Conservation (phyloP, 1,140 invertebrate genomes). For the Harlomillsia oculata region DNA sequence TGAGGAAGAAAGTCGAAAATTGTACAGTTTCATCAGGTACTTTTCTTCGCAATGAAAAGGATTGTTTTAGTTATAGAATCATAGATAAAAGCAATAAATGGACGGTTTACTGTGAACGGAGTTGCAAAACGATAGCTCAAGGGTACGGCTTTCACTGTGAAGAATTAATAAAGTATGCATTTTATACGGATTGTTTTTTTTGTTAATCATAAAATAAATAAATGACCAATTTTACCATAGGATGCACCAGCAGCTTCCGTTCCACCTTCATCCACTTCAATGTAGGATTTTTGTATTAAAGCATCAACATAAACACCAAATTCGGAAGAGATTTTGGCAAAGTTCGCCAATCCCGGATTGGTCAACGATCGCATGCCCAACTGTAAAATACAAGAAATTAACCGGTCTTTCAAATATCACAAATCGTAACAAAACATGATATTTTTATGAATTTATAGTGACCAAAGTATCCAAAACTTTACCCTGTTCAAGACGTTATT, state of each 20-base stretch:
- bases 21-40: too few species aligned
- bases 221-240: conserved; percentile 8
- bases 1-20: too few species aligned
- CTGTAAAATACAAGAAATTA: background rate
- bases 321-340: background rate
- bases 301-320: conserved; percentile 6
- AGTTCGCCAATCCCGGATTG: conserved; percentile 6
- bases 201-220: too few species aligned
- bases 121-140: background rate
- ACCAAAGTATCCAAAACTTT: too few species aligned
- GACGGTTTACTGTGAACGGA: conserved; percentile 14
- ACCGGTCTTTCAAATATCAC: background rate
- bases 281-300: conserved; percentile 5
- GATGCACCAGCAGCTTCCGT: conserved; percentile 5
- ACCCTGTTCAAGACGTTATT: background rate
- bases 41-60: conserved; percentile 15
- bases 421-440: too few species aligned
- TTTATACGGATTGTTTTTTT: background rate
- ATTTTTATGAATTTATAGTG: too few species aligned
- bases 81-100: conserved; percentile 14
- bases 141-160: conserved; percentile 18
- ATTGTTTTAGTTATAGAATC: background rate
- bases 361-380: background rate
- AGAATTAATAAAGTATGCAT: background rate
- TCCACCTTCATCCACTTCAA: conserved; percentile 2